These are phyloP conservation scores for Nomada ferruginata DNA, from an alignment of 2,888 invertebrate genomes.

Conservation along the genomic window DNA sequence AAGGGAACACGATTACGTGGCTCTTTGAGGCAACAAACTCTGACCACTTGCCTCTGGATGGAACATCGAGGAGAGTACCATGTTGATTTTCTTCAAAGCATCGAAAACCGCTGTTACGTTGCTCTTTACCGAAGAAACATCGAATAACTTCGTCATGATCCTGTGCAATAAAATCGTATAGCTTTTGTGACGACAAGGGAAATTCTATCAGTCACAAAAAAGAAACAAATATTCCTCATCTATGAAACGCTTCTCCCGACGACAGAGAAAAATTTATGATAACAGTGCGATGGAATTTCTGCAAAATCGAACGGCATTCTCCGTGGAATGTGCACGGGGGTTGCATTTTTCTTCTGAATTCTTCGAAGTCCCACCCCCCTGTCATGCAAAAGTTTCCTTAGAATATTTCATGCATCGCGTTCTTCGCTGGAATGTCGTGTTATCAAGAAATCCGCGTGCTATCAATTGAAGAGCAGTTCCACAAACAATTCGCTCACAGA, in stretches of 20 bases:
- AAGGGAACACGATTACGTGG: conserved; percentile 11
- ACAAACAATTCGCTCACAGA: too few species aligned
- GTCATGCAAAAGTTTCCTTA: conserved; percentile 4
- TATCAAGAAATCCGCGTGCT: background rate
- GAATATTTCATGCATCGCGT: too few species aligned
- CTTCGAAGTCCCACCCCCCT: background rate
- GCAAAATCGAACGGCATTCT: conserved; percentile 14
- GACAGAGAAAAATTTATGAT: background rate
- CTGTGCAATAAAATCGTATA: background rate
- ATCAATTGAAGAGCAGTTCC: too few species aligned
- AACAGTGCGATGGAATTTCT: conserved; percentile 14
- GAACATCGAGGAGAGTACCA: conserved; percentile 2
- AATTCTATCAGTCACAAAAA: background rate
- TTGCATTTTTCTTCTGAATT: conserved; percentile 13
- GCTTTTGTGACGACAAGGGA: background rate
- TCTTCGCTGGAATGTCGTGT: background rate
- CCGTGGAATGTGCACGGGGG: background rate
- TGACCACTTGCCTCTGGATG: conserved; percentile 8
- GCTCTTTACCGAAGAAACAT: background rate
- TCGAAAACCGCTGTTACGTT: conserved; percentile 6
- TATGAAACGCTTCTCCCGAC: background rate
- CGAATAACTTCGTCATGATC: background rate
- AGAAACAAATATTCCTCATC: background rate
- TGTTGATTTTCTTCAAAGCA: conserved; percentile 5
- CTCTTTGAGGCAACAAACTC: conserved; percentile 20